Percentiles rank a stretch among this genome's conserved stretches.
Evolutionary conservation across 2,113 vertebrate species (phyloP).

Genomic region (Hystrix brachyura): DNA sequence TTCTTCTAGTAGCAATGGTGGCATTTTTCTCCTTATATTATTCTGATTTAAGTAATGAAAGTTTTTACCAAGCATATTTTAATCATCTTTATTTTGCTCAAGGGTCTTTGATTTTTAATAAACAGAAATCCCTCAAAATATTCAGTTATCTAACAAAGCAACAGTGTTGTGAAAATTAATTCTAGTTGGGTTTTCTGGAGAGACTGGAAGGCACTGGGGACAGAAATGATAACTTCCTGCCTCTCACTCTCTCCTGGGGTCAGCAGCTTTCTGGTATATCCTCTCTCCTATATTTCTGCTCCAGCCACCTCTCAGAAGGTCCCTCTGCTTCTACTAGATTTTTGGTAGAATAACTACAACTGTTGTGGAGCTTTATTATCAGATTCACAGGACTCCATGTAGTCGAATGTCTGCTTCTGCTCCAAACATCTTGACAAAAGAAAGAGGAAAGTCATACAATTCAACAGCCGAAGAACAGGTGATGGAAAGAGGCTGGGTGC

Average conservation of each 20-base stretch:
- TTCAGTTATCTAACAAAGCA: background rate
- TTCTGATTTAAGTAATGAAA: background rate
- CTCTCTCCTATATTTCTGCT: background rate
- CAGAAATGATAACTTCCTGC: background rate
- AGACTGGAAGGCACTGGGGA: background rate
- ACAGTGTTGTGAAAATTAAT: background rate
- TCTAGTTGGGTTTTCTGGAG: background rate
- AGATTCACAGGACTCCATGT: background rate
- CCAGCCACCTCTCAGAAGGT: background rate
- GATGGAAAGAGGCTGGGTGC: background rate
- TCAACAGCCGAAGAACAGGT: background rate
- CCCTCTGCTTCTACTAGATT: background rate
- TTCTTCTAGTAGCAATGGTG: background rate
- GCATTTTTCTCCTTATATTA: background rate
- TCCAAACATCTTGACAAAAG: background rate
- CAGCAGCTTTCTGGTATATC: background rate
- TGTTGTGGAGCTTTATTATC: background rate
- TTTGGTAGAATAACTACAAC: background rate
- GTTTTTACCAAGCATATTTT: constrained; percentile 4
- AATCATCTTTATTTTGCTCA: constrained; percentile 15
- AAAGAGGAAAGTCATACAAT: background rate
- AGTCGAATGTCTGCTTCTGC: background rate
- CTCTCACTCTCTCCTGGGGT: background rate
- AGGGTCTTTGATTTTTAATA: background rate
- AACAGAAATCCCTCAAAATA: background rate